Evolutionary conservation across 2,113 vertebrate genomes (phyloP), one percentile per base, ranked within the genome.

Genomic region (Cacatua alba): DNA sequence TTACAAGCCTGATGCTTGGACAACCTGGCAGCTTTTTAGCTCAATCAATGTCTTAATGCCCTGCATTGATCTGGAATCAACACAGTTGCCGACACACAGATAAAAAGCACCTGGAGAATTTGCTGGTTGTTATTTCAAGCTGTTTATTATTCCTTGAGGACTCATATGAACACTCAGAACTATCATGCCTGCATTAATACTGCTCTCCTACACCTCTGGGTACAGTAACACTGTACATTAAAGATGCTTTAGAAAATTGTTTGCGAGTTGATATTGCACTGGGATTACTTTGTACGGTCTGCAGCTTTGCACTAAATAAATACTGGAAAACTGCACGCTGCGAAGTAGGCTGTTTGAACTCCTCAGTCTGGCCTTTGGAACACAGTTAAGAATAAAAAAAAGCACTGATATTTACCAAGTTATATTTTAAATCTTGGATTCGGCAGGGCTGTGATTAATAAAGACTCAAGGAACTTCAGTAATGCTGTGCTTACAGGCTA

Each of bases 101-200:
- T 83, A 92, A 97, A 91, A 92, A 80, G 89, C 88, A 69, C 33
- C 96, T 92, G 90, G 95, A 96, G 96, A 94, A 63, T 94, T 79
- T 48, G 70, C 2, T 79, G 37, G 95, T 59, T 86, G 82, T 94
- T 95, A 87, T 94, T 95, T 93, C 95, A 97, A 94, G 97, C 97
- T 97, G 94, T 93, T 96, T 94, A 88, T 91, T 84, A 91, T 89
- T 96, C 97, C 96, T 88, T 14, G 16, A 96, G 96, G 97, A 94
- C 77, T 76, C 79, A 1, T 69, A 20, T 2, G 79, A 85, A 67
- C 71, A 35, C 92, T 88, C 55, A 76, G 87, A 92, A 78, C 91
- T 28, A 92, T 93, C 79, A 55, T 39, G 89, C 59, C 62, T 46
- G 43, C 79, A 79, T 88, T 94, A 91, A 86, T 70, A 49, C 16